A percentile compares a stretch with the other conserved stretches of the same genome.
Evolutionary conservation across 2,888 invertebrate genomes (phyloP).

Genomic region (Cheilosia urbana): DNA sequence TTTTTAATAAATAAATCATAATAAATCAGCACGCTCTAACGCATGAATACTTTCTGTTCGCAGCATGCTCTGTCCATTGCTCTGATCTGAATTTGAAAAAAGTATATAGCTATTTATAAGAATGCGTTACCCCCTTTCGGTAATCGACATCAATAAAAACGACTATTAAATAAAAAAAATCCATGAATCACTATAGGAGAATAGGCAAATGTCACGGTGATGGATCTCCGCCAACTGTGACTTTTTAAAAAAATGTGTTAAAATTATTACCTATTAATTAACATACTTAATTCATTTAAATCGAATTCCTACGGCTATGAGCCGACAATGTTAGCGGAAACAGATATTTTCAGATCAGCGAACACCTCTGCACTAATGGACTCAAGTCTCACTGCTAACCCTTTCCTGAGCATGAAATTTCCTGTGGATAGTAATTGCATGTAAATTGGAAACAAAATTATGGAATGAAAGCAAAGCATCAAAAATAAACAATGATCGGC

Average conservation of each 20-base stretch:
- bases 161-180: too few relatives aligned
- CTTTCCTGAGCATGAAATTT: not conserved
- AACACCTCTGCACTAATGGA: conserved; percentile 24
- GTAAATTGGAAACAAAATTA: conserved; percentile 10
- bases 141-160: too few relatives aligned
- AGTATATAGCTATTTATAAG: too few relatives aligned
- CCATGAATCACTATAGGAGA: too few relatives aligned
- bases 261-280: conserved; percentile 8
- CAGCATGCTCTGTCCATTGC: too few relatives aligned
- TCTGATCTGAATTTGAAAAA: too few relatives aligned
- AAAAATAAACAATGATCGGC: not conserved
- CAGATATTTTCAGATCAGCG: conserved; percentile 37
- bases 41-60: too few relatives aligned
- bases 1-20: too few relatives aligned
- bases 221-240: not conserved
- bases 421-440: conserved; percentile 19
- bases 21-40: too few relatives aligned
- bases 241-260: conserved; percentile 1
- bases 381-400: not conserved
- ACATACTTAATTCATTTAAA: conserved; percentile 8
- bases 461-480: not conserved
- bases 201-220: not conserved
- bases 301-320: not conserved
- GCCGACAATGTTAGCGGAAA: conserved; percentile 39
- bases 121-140: too few relatives aligned